Evolutionary conservation across 2,113 vertebrate species (phyloP).

Genomic region (Anser brachyrhynchus): DNA sequence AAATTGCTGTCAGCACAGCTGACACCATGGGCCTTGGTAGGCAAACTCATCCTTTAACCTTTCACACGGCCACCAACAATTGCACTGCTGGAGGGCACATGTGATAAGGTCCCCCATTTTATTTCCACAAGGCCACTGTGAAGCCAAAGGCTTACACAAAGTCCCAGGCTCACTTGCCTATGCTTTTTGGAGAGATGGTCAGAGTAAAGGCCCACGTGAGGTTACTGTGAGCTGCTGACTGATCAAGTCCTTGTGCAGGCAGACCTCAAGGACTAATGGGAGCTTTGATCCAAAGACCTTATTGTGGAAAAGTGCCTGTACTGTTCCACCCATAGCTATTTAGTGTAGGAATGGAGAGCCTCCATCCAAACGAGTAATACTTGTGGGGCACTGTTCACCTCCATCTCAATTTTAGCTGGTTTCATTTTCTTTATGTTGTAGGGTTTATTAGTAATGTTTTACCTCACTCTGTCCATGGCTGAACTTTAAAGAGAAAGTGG

Average conservation of each 20-base stretch:
- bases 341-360: background rate
- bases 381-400: background rate
- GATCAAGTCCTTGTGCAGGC: background rate
- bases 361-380: background rate
- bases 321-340: background rate
- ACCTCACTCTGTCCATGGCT: background rate
- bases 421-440: background rate
- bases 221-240: background rate
- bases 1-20: background rate
- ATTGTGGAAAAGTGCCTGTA: background rate
- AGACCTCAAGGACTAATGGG: background rate
- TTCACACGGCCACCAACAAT: background rate
- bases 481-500: background rate
- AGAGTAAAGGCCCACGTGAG: background rate
- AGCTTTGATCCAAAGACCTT: background rate
- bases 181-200: background rate
- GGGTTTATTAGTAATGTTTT: background rate
- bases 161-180: background rate
- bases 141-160: fast-evolving
- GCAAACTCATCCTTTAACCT: background rate
- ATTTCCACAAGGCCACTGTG: fast-evolving
- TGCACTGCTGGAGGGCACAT: fast-evolving
- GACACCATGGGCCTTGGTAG: background rate
- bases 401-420: background rate
- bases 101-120: background rate